These are phyloP conservation scores for Pseudopipra pipra DNA, from an alignment of 2,113 vertebrate species.

Conservation along the genomic window DNA sequence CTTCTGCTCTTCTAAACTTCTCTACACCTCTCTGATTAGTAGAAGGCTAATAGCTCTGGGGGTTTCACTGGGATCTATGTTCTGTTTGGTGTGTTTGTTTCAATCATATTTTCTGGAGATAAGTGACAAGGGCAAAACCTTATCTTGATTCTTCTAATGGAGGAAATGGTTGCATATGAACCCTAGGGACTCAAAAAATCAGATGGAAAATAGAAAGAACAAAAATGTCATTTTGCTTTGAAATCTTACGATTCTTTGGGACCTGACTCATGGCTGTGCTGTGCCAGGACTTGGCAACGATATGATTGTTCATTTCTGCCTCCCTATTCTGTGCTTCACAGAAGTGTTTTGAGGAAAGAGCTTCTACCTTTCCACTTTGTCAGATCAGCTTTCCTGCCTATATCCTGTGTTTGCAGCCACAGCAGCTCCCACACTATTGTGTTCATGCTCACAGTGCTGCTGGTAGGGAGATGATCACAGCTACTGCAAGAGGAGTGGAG, in stretches of 20 bases:
- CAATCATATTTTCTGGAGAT: neutral
- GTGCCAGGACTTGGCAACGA: neutral
- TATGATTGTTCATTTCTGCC: neutral
- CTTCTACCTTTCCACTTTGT: neutral
- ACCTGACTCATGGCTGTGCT: neutral
- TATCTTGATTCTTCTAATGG: neutral
- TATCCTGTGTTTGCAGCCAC: neutral
- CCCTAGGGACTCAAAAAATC: neutral
- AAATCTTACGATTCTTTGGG: neutral
- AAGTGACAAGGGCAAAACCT: neutral
- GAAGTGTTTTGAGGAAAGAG: neutral
- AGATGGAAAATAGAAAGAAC: neutral
- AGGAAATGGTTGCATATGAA: neutral
- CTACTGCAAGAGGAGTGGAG: neutral
- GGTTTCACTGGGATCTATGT: neutral
- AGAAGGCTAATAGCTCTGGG: neutral
- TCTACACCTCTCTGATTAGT: neutral
- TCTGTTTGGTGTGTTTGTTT: neutral
- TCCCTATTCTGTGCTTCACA: neutral
- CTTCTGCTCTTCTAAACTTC: neutral
- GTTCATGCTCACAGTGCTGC: neutral
- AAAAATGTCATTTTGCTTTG: constrained; percentile 2
- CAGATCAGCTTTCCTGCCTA: neutral
- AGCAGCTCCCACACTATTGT: neutral
- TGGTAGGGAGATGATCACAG: neutral